Percentiles rank a stretch among this genome's conserved stretches.
Conservation (phyloP, 2,113 vertebrate species). For the Dromiciops gliroides region DNA sequence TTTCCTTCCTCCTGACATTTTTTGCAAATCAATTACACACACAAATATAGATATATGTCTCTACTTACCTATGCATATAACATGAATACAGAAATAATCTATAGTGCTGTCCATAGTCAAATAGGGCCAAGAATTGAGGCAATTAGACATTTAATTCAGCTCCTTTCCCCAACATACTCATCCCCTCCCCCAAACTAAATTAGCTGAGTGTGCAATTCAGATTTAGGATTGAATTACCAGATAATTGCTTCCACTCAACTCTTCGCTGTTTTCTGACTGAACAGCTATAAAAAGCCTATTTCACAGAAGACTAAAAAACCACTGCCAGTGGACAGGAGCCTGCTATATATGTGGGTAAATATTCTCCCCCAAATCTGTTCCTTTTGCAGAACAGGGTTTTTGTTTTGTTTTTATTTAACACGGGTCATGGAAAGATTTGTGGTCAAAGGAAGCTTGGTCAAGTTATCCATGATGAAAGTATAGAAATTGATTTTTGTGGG, state of each 20-base stretch:
- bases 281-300: not conserved
- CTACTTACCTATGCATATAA: not conserved
- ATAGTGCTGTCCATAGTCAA: not conserved
- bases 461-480: not conserved
- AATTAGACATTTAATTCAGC: conserved; percentile 21
- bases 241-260: not conserved
- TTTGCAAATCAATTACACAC: not conserved
- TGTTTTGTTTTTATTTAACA: not conserved
- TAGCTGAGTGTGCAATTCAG: conserved; percentile 27
- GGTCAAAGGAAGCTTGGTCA: not conserved
- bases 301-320: conserved; percentile 40
- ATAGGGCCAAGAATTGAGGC: conserved; percentile 40
- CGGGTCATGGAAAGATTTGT: not conserved
- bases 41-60: not conserved
- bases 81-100: not conserved
- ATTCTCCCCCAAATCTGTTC: not conserved
- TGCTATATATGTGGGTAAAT: not conserved
- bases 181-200: conserved; percentile 2
- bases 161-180: not conserved
- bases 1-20: not conserved
- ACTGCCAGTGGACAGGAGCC: too few species aligned
- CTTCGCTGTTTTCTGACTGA: not conserved
- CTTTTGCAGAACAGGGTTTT: not conserved
- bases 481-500: not conserved
- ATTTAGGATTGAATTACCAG: not conserved